phyloP scores from a whole-genome alignment of 2,888 invertebrate genomes.

The Acrobasis consociella region DNA sequence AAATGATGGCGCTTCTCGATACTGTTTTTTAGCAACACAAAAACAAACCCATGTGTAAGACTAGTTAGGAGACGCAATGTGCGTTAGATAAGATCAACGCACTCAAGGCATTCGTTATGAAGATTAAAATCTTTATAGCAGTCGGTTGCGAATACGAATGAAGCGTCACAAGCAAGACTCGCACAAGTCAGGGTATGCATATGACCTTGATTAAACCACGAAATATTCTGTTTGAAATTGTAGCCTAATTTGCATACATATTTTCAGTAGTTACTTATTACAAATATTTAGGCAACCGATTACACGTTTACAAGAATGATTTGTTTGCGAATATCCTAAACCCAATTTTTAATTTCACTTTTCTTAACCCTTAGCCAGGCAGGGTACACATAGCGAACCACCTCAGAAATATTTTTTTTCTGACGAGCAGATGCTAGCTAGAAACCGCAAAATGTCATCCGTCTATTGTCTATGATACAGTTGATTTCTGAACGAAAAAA shows the following conservation, averaged over 20 bases:
- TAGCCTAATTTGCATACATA: constrained; percentile 22
- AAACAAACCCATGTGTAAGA: constrained; percentile 29
- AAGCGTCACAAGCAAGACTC: constrained; percentile 44
- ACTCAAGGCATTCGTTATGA: constrained; percentile 53
- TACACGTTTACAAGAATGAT: no score
- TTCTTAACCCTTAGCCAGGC: no score
- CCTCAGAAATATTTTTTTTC: no score
- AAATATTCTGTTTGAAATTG: constrained; percentile 40
- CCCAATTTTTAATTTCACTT: no score
- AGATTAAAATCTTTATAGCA: constrained; percentile 53
- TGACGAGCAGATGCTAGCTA: no score
- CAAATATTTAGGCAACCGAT: no score
- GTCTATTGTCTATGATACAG: no score
- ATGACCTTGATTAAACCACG: constrained; percentile 44
- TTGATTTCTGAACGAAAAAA: no score
- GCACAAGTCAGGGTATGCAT: constrained; percentile 30
- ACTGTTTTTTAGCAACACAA: constrained; percentile 11
- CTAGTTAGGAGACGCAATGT: constrained; percentile 34
- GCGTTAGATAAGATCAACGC: constrained; percentile 52
- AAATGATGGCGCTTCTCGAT: neutral
- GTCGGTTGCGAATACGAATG: constrained; percentile 53
- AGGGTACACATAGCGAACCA: no score
- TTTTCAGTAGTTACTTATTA: constrained; percentile 13
- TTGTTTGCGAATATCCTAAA: neutral
- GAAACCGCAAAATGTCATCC: no score